phyloP scores from a whole-genome alignment of 2,888 invertebrate species.

The Cotesia congregata region DNA sequence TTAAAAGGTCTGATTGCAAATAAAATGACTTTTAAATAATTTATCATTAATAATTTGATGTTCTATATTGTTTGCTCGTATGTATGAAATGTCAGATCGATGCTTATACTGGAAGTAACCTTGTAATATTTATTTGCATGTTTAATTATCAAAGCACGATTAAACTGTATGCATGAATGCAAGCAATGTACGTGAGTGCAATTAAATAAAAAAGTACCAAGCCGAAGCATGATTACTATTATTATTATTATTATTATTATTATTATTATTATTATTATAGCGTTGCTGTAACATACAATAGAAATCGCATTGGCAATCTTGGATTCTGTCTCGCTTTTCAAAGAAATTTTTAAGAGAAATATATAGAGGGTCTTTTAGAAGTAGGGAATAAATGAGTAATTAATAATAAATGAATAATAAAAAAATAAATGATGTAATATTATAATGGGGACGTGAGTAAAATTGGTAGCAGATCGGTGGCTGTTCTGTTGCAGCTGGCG shows the following conservation, averaged over 20 bases:
- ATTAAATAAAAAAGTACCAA: not conserved
- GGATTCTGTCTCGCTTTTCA: slow-evolving; percentile 68
- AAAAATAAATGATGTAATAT: slow-evolving; percentile 17
- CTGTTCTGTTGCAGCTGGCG: slow-evolving; percentile 77
- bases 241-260: slow-evolving; percentile 44
- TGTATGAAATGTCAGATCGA: not conserved
- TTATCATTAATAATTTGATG: not conserved
- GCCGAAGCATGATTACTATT: slow-evolving; percentile 44
- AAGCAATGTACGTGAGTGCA: not conserved
- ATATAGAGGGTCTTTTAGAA: slow-evolving; percentile 5
- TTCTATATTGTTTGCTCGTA: not conserved
- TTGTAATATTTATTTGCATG: not conserved
- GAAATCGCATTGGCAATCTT: slow-evolving; percentile 65
- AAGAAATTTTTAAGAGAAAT: slow-evolving; percentile 2
- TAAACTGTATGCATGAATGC: not conserved
- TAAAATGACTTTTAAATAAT: not conserved
- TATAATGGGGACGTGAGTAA: slow-evolving; percentile 6
- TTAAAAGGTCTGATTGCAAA: no score
- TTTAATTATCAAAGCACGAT: not conserved
- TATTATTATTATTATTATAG: slow-evolving; percentile 43
- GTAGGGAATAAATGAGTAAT: not conserved
- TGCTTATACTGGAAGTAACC: not conserved
- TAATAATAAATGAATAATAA: slow-evolving; percentile 3
- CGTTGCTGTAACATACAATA: slow-evolving; percentile 34
- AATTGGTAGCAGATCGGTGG: slow-evolving; percentile 71